Evolutionary conservation across 2,888 invertebrate genomes (phyloP).

Genomic region (Exocentrus adspersus): DNA sequence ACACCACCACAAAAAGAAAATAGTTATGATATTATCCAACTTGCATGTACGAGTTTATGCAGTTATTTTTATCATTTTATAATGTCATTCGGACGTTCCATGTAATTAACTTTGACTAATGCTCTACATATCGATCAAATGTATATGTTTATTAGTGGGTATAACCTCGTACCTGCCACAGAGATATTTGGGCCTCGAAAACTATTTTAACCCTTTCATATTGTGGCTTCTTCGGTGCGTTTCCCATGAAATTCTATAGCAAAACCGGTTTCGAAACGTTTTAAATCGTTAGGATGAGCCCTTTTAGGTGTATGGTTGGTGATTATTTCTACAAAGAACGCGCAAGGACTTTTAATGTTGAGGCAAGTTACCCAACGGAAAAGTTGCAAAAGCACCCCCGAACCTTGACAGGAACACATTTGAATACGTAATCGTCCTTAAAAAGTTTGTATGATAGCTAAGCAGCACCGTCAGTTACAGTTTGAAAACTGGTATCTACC

Average conservation of each 20-base stretch:
- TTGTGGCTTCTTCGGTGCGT: slow-evolving; percentile 10
- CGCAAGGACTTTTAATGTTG: slow-evolving; percentile 8
- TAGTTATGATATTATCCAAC: no score
- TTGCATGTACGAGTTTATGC: no score
- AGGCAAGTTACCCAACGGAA: slow-evolving; percentile 18
- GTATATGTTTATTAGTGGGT: slow-evolving; percentile 11
- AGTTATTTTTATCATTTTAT: slow-evolving; percentile 6
- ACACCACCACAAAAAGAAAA: not conserved
- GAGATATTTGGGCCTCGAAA: slow-evolving; percentile 15
- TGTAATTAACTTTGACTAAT: slow-evolving; percentile 8
- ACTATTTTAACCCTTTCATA: slow-evolving; percentile 20
- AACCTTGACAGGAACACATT: not conserved
- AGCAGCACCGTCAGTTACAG: no score
- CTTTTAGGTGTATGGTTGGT: slow-evolving; percentile 21
- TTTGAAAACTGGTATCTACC: no score
- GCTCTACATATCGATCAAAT: slow-evolving; percentile 4
- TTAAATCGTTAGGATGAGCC: slow-evolving; percentile 29
- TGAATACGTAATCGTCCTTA: not conserved
- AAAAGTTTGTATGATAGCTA: no score
- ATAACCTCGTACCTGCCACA: slow-evolving; percentile 12
- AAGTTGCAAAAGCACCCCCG: slow-evolving; percentile 7
- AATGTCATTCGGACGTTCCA: not conserved
- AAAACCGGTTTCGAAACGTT: slow-evolving; percentile 29
- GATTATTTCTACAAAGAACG: slow-evolving; percentile 12
- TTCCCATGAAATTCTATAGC: slow-evolving; percentile 32